A percentile compares a stretch with the other conserved stretches of the same genome.
Conservation (phyloP, 2,797 vertebrate species). For the Perodicticus potto region DNA sequence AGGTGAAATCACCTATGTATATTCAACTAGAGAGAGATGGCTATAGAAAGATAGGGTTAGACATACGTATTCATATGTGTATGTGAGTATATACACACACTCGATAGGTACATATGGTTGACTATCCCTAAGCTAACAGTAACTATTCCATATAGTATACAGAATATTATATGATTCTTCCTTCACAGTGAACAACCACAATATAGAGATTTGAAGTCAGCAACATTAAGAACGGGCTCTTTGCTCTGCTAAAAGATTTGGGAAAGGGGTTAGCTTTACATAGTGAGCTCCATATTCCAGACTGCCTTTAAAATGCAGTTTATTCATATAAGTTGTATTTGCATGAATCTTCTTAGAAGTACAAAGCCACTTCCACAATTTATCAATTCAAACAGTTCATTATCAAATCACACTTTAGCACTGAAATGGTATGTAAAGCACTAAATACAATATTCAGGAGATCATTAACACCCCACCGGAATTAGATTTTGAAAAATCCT, state of each 20-base stretch:
- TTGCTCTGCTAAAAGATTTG: background rate
- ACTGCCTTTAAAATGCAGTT: background rate
- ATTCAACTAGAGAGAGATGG: background rate
- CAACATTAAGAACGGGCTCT: background rate
- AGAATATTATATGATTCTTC: background rate
- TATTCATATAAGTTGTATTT: background rate
- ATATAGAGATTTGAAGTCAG: background rate
- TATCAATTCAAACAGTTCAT: background rate
- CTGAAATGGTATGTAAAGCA: background rate
- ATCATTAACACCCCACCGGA: background rate
- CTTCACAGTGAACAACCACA: background rate
- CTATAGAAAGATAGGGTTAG: background rate
- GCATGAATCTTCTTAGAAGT: background rate
- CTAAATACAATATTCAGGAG: background rate
- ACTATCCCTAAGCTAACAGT: background rate
- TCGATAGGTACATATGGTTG: background rate
- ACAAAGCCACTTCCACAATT: background rate
- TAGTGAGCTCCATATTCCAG: background rate
- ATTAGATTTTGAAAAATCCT: slow-evolving; percentile 2
- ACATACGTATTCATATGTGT: background rate
- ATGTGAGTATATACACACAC: background rate
- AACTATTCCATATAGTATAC: background rate
- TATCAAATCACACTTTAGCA: slow-evolving; percentile 24
- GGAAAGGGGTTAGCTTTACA: background rate
- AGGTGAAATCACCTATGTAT: background rate